Evolutionary conservation across 2,888 invertebrate species (phyloP), one percentile per base, ranked within the genome.

Genomic region (Calameuta pallipes): DNA sequence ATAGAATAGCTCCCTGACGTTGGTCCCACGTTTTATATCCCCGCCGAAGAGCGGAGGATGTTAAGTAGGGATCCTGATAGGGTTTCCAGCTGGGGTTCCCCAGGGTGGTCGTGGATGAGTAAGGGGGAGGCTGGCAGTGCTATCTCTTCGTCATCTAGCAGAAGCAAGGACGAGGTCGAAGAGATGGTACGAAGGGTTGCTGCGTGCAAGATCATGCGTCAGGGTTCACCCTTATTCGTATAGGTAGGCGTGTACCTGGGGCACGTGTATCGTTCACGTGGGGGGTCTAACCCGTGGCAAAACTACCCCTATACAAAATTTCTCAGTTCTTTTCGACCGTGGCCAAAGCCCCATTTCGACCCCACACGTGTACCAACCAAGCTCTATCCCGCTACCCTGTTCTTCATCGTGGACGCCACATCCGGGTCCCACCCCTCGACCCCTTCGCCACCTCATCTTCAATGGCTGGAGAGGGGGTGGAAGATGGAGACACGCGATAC

Each of bases 1-100:
- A 86, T 88, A 81, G 84, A 84, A 83, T 82, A 83, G 78, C 83
- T 81, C 80, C 80, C 83, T 80, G 71, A 71, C 78, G 33, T 68
- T 9, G 76, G 75, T 73, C 82, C 79, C 77, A 79, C 80, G 77
- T 81, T 84, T 82, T 81, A 80, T 77, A 76, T 23, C 69, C 37
- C 4, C 36, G 35, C 15, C 15, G 75, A 79, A 74, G 68, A 68
- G 56, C 31, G 35, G 68, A 41, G 74, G 75, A 73, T 36, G 37
- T 73, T 71, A 34, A 71, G 36, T 71, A 37, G 73, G n/a, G 76
- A 35, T 36, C 34, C 33, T 69, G 75, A 75, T 69, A 73, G 36
- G 74, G 80, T 75, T 78, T 74, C 77, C 77, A 76, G 76, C 71
- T 34, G 71, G 75, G 76, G 36, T 76, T 34, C 68, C 36, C 79